These are phyloP conservation scores for Desmodus rotundus DNA, from an alignment of 2,113 vertebrate species.

Conservation along the genomic window DNA sequence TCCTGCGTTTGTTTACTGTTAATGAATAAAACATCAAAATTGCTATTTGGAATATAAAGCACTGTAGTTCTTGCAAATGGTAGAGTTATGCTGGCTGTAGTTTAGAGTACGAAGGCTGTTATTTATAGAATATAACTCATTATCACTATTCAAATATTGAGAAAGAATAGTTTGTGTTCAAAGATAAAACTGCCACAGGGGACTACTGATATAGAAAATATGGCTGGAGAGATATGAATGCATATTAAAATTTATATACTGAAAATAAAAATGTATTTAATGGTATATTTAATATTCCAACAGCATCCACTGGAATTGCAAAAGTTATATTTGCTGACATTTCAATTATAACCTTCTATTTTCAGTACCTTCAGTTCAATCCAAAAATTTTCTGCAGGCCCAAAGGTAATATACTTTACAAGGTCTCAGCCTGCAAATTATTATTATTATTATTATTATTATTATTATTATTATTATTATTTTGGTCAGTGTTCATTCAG, in stretches of 20 bases:
- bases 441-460: not conserved
- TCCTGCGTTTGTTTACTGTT: conserved; percentile 42
- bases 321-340: conserved; percentile 75
- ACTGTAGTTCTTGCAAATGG: conserved; percentile 46
- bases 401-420: conserved; percentile 48
- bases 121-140: conserved; percentile 72
- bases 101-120: conserved; percentile 54
- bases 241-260: conserved; percentile 69
- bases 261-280: conserved; percentile 64
- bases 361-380: conserved; percentile 64
- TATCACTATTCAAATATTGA: conserved; percentile 74
- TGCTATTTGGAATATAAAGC: conserved; percentile 64
- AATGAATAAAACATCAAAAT: conserved; percentile 72
- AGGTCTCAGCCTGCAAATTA: not conserved
- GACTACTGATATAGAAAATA: conserved; percentile 66
- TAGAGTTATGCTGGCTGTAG: conserved; percentile 59
- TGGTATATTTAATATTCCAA: conserved; percentile 66
- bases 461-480: not conserved
- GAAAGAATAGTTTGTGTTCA: conserved; percentile 67
- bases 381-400: conserved; percentile 42
- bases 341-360: conserved; percentile 68
- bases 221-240: conserved; percentile 57
- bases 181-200: conserved; percentile 69
- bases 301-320: conserved; percentile 59
- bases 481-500: conserved; percentile 23